A percentile compares a stretch with the other conserved stretches of the same genome.
Conservation (phyloP, 2,797 vertebrate species). For the Rallus crepitans region DNA sequence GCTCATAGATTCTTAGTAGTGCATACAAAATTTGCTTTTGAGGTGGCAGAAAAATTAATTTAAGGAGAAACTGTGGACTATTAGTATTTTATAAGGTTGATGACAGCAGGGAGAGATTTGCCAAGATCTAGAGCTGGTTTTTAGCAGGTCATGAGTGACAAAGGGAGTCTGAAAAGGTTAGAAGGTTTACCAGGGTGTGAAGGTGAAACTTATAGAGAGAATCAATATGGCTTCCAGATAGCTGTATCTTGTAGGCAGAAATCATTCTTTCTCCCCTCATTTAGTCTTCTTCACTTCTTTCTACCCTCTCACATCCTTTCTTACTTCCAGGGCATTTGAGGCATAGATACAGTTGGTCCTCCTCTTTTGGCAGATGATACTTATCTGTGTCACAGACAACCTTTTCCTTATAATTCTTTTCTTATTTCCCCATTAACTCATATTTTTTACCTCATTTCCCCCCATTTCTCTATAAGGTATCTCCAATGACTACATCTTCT, state of each 20-base stretch:
- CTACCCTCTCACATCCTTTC: neutral
- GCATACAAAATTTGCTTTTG: neutral
- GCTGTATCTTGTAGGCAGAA: neutral
- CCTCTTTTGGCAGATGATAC: rapidly evolving
- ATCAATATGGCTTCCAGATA: neutral
- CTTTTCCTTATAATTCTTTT: neutral
- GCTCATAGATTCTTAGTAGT: neutral
- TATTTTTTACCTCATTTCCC: neutral
- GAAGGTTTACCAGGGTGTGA: neutral
- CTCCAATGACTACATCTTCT: neutral
- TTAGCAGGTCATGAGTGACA: neutral
- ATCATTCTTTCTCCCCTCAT: neutral
- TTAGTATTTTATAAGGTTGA: neutral
- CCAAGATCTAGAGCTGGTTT: neutral
- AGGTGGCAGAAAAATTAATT: neutral
- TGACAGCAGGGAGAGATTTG: neutral
- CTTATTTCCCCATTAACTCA: neutral
- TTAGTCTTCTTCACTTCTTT: neutral
- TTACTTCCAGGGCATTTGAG: neutral
- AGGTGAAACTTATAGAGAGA: neutral
- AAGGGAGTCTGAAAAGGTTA: neutral
- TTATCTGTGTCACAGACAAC: neutral
- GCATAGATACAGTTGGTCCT: neutral
- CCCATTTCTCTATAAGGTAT: neutral
- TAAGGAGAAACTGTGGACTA: neutral